These are phyloP conservation scores for Camelus dromedarius DNA, from an alignment of 2,113 vertebrate species.

Conservation along the genomic window DNA sequence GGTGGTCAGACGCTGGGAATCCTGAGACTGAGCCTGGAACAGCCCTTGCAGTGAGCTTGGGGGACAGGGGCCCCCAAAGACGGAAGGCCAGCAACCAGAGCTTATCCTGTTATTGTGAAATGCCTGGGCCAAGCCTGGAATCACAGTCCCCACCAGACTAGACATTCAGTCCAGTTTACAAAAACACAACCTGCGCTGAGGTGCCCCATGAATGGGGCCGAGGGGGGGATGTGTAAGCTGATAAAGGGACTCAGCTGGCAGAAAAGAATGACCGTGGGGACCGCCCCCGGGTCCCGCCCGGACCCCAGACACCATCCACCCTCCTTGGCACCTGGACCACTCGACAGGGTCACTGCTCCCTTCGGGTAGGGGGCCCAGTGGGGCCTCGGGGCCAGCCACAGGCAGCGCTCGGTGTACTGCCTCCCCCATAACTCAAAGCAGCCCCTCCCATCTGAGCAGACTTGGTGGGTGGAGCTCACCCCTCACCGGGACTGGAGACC, in stretches of 20 bases:
- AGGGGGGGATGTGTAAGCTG: conserved; percentile 54
- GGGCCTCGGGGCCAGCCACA: no score
- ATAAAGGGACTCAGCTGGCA: background rate
- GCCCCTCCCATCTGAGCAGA: background rate
- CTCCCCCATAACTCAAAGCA: no score
- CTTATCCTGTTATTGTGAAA: conserved; percentile 58
- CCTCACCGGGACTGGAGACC: conserved; percentile 41
- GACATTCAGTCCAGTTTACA: conserved; percentile 56
- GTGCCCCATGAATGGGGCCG: conserved; percentile 10
- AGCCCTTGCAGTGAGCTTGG: no score
- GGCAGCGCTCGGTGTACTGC: no score
- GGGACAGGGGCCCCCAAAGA: no score
- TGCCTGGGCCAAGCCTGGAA: conserved; percentile 67
- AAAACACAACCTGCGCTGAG: conserved; percentile 62
- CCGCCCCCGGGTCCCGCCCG: fast-evolving
- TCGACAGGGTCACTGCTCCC: background rate
- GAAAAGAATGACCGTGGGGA: background rate
- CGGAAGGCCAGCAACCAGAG: background rate
- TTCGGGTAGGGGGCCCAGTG: background rate
- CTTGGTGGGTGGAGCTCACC: background rate
- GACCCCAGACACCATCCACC: background rate
- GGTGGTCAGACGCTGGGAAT: no score
- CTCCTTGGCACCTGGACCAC: background rate
- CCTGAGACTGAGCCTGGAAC: no score
- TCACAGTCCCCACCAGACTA: background rate